Percentiles rank a stretch among this genome's conserved stretches.
phyloP scores from a whole-genome alignment of 2,113 vertebrate species.

The Catharus minimus region DNA sequence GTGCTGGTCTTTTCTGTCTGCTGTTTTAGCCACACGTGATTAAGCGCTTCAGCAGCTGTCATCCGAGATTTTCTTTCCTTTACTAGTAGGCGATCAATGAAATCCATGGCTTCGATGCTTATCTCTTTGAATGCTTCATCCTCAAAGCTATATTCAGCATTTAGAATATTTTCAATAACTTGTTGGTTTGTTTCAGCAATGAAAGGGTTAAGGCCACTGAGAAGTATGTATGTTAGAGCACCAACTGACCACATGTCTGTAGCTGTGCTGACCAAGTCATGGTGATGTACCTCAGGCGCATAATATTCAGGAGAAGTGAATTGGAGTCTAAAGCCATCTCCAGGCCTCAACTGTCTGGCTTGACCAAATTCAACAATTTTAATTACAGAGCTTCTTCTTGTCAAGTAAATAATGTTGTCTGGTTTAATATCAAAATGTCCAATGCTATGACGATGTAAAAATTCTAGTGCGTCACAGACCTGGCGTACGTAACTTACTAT shows the following conservation, averaged over 20 bases:
- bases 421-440: conserved; percentile 96
- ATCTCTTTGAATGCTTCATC: conserved; percentile 92
- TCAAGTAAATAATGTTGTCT: conserved; percentile 94
- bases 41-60: conserved; percentile 91
- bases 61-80: conserved; percentile 96
- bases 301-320: conserved; percentile 92
- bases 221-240: conserved; percentile 88
- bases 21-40: conserved; percentile 89
- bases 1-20: conserved; percentile 83
- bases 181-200: conserved; percentile 96
- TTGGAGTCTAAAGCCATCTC: conserved; percentile 91
- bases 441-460: conserved; percentile 87
- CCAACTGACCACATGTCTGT: conserved; percentile 99
- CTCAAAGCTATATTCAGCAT: conserved; percentile 93
- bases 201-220: conserved; percentile 95
- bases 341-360: conserved; percentile 89
- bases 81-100: conserved; percentile 90
- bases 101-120: conserved; percentile 91
- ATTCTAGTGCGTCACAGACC: conserved; percentile 90
- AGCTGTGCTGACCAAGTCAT: conserved; percentile 91
- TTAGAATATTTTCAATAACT: conserved; percentile 94
- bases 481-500: conserved; percentile 89
- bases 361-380: conserved; percentile 98
- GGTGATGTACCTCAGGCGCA: conserved; percentile 95
- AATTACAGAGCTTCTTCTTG: conserved; percentile 86